Base-by-base conservation (phyloP, 2,797 vertebrate genomes). In the Buceros bicornis region DNA sequence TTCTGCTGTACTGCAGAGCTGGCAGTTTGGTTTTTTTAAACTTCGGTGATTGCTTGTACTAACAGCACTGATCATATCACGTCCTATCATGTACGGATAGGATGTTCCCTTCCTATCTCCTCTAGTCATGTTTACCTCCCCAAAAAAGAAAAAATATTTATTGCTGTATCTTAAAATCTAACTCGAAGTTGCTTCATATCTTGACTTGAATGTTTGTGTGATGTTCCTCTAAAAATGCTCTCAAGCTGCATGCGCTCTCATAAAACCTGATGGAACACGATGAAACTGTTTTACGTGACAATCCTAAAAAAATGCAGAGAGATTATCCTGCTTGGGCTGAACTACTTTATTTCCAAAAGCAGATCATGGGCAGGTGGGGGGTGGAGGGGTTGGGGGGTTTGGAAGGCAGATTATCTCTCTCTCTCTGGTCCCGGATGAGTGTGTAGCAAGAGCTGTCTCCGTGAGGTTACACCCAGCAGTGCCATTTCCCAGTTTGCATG, bases 211-310 rank as follows among this genome's bases (percentile, higher is more conserved):
- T 29, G 51, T 92, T 87, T 93, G 67, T 54, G 64, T 88, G 83
- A 71, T 0, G 0, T 70, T 82, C 47, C 88, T 81, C 70, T 93
- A 61, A 70, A 82, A 91, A 64, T 0, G 1, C 58, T 86, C 56
- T 91, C 79, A 80, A 72, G 69, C 60, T 80, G 43, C 54, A 88
- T 1, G 21, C 43, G 69, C n/a, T 7, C 33, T 88, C 72, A 84
- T 87, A 94, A 96, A 92, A 93, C 33, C 76, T 71, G 58, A 67
- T 18, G 3, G 81, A 93, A 82, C 56, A 64, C 19, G 45, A 89
- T 53, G 40, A 84, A 91, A 91, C 42, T 58, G 47, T 78, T 94
- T 20, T 45, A 89, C 84, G 45, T 10, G 29, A 94, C 73, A 76
- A 62, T 40, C 66, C 1, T 3, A 88, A 88, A 84, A 94, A 95